Evolutionary conservation across 1,140 invertebrate genomes (phyloP), one percentile per base, ranked within the genome.

Genomic region (Sinella curviseta): DNA sequence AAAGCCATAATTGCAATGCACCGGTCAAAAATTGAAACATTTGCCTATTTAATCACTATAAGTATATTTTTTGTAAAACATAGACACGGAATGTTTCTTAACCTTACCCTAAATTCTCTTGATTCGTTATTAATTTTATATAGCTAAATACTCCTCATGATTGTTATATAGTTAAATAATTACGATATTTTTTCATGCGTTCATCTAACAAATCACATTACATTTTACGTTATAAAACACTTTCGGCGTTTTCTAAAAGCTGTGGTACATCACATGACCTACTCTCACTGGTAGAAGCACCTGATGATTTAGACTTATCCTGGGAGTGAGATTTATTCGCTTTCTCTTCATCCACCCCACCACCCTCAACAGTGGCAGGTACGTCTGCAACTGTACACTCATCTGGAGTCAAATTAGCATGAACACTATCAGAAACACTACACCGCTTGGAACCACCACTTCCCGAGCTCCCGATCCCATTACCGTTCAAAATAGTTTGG

Each of bases 401-500:
- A 17, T 55, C 17, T 78, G 16, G 1, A 24, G 1, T 28, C 80
- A 36, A 67, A 26, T 26, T 81, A 26, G 16, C 35, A 16, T 78
- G n/a, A 70, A 75, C 12, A 81, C 65, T 57, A 20, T n/a, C 54
- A 20, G 17, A 14, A 17, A 57, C 73, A 54, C 24, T n/a, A 24
- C 35, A 30, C 17, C 34, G 55, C 83, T 82, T 77, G 2, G 74
- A 8, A 8, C 39, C 54, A 2, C 73, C 34, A 34, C 48, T 60
- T 20, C 48, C 55, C 54, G 30, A 33, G 33, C 76, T 77, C 14
- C 39, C 35, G 30, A 83, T 79, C 1, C 82, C 82, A 78, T 83
- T 81, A 31, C 82, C 82, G 73, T 83, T 83, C 17, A 83, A 24
- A 57, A 83, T 81, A 31, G 74, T 83, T 67, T 83, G 82, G 74